These are phyloP conservation scores for Boloria euphrosyne DNA, from an alignment of 2,888 invertebrate species.

Conservation along the genomic window DNA sequence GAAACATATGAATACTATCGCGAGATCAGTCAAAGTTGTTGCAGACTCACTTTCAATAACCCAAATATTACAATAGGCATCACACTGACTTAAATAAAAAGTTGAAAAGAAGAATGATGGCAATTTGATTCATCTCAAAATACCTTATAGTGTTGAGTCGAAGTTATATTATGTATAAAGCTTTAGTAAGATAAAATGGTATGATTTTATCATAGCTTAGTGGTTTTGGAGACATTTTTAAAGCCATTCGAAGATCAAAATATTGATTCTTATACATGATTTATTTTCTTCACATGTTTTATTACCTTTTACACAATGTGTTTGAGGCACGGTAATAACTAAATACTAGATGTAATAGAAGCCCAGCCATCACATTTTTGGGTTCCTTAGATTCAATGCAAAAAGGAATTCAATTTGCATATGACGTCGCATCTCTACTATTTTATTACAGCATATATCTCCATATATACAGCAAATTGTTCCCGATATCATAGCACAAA, in stretches of 20 bases:
- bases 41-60: conserved; percentile 43
- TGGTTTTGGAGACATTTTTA: conserved; percentile 7
- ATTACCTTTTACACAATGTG: too few species aligned
- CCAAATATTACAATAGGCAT: conserved; percentile 49
- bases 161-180: neutral
- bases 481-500: too few species aligned
- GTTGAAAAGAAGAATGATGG: conserved; percentile 22
- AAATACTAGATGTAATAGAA: too few species aligned
- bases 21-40: conserved; percentile 45
- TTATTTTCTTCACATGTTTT: too few species aligned
- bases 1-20: conserved; percentile 67
- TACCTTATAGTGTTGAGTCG: conserved; percentile 52
- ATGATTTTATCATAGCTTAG: conserved; percentile 20
- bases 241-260: neutral
- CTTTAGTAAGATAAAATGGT: conserved; percentile 15
- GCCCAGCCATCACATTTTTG: too few species aligned
- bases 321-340: too few species aligned
- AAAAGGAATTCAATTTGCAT: too few species aligned
- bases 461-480: too few species aligned
- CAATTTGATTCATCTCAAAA: conserved; percentile 52
- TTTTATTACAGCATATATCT: too few species aligned
- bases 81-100: conserved; percentile 46
- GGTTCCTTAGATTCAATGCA: too few species aligned
- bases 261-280: too few species aligned
- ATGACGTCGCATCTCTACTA: too few species aligned